Percentiles rank a stretch among this genome's conserved stretches.
Conservation (phyloP, 2,797 vertebrate genomes). For the Clarias platycephalus region DNA sequence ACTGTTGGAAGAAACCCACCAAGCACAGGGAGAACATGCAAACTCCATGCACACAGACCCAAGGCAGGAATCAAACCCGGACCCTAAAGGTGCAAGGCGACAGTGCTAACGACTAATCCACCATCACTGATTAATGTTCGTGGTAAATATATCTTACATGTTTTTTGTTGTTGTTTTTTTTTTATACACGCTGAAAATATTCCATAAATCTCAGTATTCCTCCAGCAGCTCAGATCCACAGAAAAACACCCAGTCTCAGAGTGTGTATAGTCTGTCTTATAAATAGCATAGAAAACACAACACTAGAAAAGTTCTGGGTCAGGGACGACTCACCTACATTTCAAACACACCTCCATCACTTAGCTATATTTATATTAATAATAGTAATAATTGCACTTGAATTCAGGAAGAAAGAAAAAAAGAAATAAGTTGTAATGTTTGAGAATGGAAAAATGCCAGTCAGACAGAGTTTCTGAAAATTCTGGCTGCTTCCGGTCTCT, state of each 20-base stretch:
- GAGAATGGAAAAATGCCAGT: constrained; percentile 26
- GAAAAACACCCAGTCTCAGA: not conserved
- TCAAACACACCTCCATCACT: constrained; percentile 58
- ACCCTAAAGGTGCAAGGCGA: too few relatives aligned
- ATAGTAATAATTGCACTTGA: constrained; percentile 72
- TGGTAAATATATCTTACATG: not conserved
- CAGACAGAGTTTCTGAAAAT: constrained; percentile 74
- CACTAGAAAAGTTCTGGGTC: constrained; percentile 48
- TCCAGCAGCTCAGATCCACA: not conserved
- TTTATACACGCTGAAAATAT: not conserved
- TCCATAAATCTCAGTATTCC: not conserved
- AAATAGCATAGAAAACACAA: constrained; percentile 3
- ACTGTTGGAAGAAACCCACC: too few relatives aligned
- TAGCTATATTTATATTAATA: not conserved
- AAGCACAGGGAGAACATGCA: too few relatives aligned
- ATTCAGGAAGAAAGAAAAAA: constrained; percentile 31
- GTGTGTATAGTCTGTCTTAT: constrained; percentile 4
- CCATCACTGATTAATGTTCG: not conserved
- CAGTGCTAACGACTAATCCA: too few relatives aligned
- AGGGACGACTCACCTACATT: constrained; percentile 57
- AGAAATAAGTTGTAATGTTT: constrained; percentile 24
- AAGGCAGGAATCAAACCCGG: too few relatives aligned
- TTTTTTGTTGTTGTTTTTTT: not conserved
- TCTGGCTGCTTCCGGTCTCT: constrained; percentile 53
- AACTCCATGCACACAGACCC: too few relatives aligned